Evolutionary conservation across 2,797 vertebrate genomes (phyloP).

Genomic region (Rhabdomys pumilio): DNA sequence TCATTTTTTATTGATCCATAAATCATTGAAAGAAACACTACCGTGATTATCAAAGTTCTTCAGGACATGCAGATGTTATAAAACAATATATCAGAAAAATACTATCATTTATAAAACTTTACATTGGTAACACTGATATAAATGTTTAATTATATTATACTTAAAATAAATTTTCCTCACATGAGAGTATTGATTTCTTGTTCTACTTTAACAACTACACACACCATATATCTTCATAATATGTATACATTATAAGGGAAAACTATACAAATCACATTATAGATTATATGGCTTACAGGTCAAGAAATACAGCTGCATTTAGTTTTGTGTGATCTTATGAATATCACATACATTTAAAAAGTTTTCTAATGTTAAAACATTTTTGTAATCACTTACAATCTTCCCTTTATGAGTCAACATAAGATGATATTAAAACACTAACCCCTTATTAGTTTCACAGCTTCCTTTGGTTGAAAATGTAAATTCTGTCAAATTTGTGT

Average conservation of each 20-base stretch:
- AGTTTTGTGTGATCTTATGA: neutral
- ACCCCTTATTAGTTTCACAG: neutral
- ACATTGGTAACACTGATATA: neutral
- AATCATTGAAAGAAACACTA: neutral
- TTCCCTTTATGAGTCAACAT: neutral
- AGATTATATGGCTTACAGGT: neutral
- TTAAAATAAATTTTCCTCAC: neutral
- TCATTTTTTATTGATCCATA: neutral
- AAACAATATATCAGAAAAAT: neutral
- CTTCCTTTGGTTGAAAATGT: neutral
- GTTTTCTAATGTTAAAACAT: neutral
- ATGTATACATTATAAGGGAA: neutral
- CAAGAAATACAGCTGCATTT: neutral
- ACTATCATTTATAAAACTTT: neutral
- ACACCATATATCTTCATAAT: neutral
- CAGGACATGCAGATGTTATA: neutral
- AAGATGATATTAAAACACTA: neutral
- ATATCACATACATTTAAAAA: neutral
- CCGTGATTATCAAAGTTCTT: neutral
- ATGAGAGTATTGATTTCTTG: neutral
- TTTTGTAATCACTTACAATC: neutral
- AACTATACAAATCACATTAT: neutral
- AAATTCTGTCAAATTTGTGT: neutral
- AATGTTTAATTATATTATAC: neutral
- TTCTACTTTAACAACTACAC: neutral